Percentiles rank a stretch among this genome's conserved stretches.
Evolutionary conservation across 2,888 invertebrate species (phyloP).

Genomic region (Acanthosepion esculentum): DNA sequence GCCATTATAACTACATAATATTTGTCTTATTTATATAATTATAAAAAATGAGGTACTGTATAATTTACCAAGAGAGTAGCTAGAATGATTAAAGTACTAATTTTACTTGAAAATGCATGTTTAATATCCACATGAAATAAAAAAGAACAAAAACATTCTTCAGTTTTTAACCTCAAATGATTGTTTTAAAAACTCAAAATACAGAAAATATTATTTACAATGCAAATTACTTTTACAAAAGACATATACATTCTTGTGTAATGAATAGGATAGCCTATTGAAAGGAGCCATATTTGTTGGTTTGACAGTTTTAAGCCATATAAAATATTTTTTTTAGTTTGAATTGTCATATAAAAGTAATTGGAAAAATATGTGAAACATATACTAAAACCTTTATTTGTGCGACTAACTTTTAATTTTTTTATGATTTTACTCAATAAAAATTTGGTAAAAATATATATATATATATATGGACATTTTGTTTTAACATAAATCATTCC

Average conservation of each 20-base stretch:
- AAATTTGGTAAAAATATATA: not conserved
- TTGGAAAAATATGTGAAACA: not conserved
- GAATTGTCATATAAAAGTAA: not conserved
- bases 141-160: not conserved
- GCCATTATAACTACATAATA: too few species aligned
- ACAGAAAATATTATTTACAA: not conserved
- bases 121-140: too few species aligned
- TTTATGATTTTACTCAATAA: not conserved
- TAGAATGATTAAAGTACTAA: too few species aligned
- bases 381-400: not conserved
- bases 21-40: too few species aligned
- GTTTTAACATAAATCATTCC: not conserved
- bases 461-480: too few species aligned
- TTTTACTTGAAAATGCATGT: too few species aligned
- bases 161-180: not conserved
- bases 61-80: too few species aligned
- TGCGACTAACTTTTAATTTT: not conserved
- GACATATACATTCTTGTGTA: too few species aligned
- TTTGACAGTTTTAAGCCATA: not conserved
- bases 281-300: not conserved
- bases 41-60: too few species aligned
- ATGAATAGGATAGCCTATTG: not conserved
- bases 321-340: not conserved
- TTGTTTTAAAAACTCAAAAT: not conserved
- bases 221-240: not conserved